Conservation (phyloP, 2,113 vertebrate species). For the Chionodraco myersi region DNA sequence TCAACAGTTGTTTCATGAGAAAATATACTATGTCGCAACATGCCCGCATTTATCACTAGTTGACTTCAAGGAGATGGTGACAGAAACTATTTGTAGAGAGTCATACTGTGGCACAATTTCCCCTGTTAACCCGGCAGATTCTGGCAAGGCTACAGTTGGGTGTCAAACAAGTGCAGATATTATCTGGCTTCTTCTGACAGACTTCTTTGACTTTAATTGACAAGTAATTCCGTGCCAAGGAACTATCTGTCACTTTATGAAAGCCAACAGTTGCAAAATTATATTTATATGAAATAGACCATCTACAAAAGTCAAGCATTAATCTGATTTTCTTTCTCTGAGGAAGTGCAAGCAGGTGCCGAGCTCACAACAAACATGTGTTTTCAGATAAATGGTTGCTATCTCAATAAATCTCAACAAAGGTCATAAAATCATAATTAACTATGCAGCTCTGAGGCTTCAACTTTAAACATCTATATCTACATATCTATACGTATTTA, state of each 20-base stretch:
- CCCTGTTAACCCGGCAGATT: neutral
- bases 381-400: neutral
- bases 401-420: constrained; percentile 13
- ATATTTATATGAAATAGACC: neutral
- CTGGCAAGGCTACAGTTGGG: neutral
- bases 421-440: neutral
- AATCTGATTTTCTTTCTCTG: neutral
- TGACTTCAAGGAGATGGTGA: constrained; percentile 12
- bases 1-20: constrained; percentile 10
- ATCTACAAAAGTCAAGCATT: neutral
- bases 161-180: neutral
- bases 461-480: constrained; percentile 7
- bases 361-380: neutral
- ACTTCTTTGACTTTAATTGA: neutral
- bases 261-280: neutral
- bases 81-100: neutral
- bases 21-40: neutral
- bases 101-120: neutral
- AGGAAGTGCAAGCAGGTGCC: too few species aligned
- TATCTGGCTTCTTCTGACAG: neutral
- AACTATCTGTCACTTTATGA: neutral
- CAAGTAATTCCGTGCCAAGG: neutral
- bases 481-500: neutral
- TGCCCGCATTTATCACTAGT: neutral
- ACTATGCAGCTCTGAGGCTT: constrained; percentile 5